Evolutionary conservation across 2,797 vertebrate genomes (phyloP).

Genomic region (Cyprinodon diabolis): DNA sequence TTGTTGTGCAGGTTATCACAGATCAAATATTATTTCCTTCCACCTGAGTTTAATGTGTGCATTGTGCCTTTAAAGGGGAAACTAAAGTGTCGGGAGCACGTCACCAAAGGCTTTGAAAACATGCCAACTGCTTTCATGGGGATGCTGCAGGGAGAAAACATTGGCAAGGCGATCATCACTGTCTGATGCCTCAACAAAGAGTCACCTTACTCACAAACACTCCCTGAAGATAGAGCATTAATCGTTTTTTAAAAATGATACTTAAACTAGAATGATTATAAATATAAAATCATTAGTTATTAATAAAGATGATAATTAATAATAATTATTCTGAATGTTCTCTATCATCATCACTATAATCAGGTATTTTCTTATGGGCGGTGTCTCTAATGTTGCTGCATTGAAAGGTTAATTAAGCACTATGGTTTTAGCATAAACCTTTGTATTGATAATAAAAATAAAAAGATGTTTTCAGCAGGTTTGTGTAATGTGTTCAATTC

Average conservation of each 20-base stretch:
- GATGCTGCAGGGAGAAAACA: slow-evolving; percentile 87
- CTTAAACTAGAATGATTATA: background rate
- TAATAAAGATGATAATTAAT: background rate
- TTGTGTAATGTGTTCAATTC: background rate
- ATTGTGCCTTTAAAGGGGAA: slow-evolving; percentile 80
- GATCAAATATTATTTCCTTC: background rate
- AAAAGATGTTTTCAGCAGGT: background rate
- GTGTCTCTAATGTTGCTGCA: background rate
- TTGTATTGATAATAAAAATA: background rate
- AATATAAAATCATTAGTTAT: background rate
- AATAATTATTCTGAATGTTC: background rate
- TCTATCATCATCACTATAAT: background rate
- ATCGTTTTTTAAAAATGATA: background rate
- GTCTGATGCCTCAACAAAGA: slow-evolving; percentile 65
- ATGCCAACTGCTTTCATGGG: slow-evolving; percentile 91
- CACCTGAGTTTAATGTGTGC: slow-evolving; percentile 20
- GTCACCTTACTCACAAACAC: background rate
- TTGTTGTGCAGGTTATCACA: background rate
- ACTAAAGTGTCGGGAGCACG: slow-evolving; percentile 81
- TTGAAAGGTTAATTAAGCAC: background rate
- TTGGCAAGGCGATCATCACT: slow-evolving; percentile 86
- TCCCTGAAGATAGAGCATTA: slow-evolving; percentile 14
- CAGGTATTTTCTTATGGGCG: background rate
- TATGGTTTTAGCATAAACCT: background rate
- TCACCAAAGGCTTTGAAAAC: slow-evolving; percentile 89